phyloP scores from a whole-genome alignment of 2,797 vertebrate species.

The Enteromius afrohamiltoni region DNA sequence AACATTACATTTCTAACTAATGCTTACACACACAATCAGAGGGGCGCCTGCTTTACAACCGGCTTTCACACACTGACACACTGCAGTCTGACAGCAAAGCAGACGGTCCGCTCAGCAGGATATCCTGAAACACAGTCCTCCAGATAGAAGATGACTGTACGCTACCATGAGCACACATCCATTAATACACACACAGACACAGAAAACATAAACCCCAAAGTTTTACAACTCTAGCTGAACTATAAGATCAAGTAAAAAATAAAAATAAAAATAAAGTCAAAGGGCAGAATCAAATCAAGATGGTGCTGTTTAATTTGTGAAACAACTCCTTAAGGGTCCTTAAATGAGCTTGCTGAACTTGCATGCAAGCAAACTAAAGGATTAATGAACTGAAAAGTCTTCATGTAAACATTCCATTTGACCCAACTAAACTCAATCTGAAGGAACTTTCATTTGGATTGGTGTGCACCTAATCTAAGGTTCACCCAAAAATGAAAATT shows the following conservation, averaged over 20 bases:
- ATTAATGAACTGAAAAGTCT: neutral
- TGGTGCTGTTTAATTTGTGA: neutral
- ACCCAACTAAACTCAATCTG: neutral
- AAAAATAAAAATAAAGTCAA: neutral
- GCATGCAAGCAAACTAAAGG: neutral
- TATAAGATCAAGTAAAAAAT: neutral
- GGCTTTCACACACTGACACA: conserved; percentile 38
- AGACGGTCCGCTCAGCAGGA: conserved; percentile 57
- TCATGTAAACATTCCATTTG: neutral
- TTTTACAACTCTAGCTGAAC: neutral
- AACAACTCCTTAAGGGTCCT: neutral
- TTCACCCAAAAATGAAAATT: no score
- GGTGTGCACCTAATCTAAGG: neutral
- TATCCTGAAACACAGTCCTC: conserved; percentile 43
- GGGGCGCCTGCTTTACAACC: conserved; percentile 43
- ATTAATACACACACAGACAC: conserved; percentile 26
- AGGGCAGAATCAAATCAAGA: no score
- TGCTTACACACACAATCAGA: conserved; percentile 54
- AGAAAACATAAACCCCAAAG: conserved; percentile 1
- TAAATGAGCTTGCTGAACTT: no score
- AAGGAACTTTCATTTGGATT: neutral
- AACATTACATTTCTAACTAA: conserved; percentile 60
- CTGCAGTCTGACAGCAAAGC: conserved; percentile 52
- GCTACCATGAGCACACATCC: conserved; percentile 21
- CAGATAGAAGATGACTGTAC: conserved; percentile 37